phyloP scores from a whole-genome alignment of 2,113 vertebrate species.

The Poecilia latipinna region DNA sequence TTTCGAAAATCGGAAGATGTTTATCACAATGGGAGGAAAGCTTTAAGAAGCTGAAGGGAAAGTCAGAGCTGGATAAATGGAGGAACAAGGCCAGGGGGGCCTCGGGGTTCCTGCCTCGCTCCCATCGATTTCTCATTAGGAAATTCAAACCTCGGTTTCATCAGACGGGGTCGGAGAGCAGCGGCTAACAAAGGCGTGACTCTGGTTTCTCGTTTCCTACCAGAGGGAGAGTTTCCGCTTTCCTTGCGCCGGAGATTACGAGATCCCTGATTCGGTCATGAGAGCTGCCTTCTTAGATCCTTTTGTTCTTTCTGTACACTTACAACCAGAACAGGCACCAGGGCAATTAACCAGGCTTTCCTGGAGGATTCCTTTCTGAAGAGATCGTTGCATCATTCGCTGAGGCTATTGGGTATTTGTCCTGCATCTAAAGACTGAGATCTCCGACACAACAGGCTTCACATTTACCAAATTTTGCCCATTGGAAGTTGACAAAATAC shows the following conservation, averaged over 20 bases:
- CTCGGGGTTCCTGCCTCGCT: conserved; percentile 40
- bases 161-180: conserved; percentile 37
- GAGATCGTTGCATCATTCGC: conserved; percentile 51
- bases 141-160: conserved; percentile 65
- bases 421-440: background rate
- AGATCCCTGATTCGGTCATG: conserved; percentile 29
- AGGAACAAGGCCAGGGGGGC: conserved; percentile 20
- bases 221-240: conserved; percentile 55
- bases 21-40: conserved; percentile 46
- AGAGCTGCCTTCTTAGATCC: background rate
- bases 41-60: conserved; percentile 32
- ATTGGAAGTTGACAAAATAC: conserved; percentile 5
- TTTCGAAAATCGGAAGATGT: conserved; percentile 60
- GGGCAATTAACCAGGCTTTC: conserved; percentile 54
- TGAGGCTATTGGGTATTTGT: conserved; percentile 26
- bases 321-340: conserved; percentile 25
- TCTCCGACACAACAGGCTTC: background rate
- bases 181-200: conserved; percentile 52
- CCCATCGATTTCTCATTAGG: conserved; percentile 74
- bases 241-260: conserved; percentile 61
- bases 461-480: conserved; percentile 10
- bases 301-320: background rate
- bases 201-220: conserved; percentile 45
- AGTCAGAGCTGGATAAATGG: conserved; percentile 25
- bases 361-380: conserved; percentile 17